Conservation (phyloP, 1,140 invertebrate species). For the Drosophila virilis region DNA sequence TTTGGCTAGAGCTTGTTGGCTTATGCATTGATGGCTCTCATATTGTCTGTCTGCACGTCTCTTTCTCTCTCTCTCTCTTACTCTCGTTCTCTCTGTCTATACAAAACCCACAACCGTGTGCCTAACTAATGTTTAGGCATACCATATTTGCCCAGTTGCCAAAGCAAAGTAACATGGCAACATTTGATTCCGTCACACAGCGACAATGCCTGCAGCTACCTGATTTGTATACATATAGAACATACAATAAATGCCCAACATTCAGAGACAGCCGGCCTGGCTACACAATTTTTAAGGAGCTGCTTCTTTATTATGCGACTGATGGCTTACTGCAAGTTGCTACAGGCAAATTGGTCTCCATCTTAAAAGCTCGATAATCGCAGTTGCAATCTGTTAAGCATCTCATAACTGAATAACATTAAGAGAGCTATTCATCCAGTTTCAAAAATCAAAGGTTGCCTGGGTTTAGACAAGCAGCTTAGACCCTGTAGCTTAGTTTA, state of each 20-base stretch:
- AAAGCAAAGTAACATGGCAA: slow-evolving; percentile 29
- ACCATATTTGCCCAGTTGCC: slow-evolving; percentile 53
- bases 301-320: slow-evolving; percentile 9
- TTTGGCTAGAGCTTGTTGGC: slow-evolving; percentile 58
- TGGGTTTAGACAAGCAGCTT: background rate
- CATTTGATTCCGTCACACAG: background rate
- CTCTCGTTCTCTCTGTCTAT: slow-evolving; percentile 18
- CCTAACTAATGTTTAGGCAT: slow-evolving; percentile 55
- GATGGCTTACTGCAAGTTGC: slow-evolving; percentile 16
- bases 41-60: slow-evolving; percentile 27
- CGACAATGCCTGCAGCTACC: slow-evolving; percentile 27
- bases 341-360: no score
- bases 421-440: background rate
- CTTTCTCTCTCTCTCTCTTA: background rate
- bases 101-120: slow-evolving; percentile 38
- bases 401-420: background rate
- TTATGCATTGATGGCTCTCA: slow-evolving; percentile 42
- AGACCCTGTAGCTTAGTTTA: no score
- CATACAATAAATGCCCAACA: slow-evolving; percentile 17
- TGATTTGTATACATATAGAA: slow-evolving; percentile 60
- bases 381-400: background rate
- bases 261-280: background rate
- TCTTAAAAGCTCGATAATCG: background rate
- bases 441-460: background rate
- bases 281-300: slow-evolving; percentile 6